Conservation (phyloP, 2,888 invertebrate species). For the Mycogona germanica region DNA sequence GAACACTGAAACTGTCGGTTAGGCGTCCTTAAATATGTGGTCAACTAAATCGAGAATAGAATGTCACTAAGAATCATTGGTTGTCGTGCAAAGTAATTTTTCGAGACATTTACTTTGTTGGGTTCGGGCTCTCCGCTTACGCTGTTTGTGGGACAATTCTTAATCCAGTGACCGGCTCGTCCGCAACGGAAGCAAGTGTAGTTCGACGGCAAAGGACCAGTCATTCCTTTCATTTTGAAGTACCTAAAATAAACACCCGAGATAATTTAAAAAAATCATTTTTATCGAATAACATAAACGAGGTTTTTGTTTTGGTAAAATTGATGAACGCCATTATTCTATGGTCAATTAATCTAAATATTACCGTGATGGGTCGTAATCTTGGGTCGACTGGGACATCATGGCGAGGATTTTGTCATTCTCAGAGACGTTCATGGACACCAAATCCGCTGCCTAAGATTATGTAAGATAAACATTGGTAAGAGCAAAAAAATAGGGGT, state of each 20-base stretch:
- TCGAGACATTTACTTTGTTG: neutral
- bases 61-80: slow-evolving; percentile 11
- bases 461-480: slow-evolving; percentile 9
- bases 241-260: slow-evolving; percentile 51
- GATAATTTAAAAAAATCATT: slow-evolving; percentile 1
- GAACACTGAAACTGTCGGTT: no score
- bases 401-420: slow-evolving; percentile 96
- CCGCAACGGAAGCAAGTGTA: slow-evolving; percentile 93
- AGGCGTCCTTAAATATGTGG: no score
- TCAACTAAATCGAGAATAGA: no score
- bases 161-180: slow-evolving; percentile 93
- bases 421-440: slow-evolving; percentile 83
- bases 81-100: neutral
- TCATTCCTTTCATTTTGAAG: slow-evolving; percentile 72
- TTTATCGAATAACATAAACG: no score
- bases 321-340: no score
- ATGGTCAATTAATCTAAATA: slow-evolving; percentile 34
- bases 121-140: no score
- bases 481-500: slow-evolving; percentile 26
- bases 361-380: slow-evolving; percentile 96
- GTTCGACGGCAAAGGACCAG: slow-evolving; percentile 76
- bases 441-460: slow-evolving; percentile 59
- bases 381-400: slow-evolving; percentile 93
- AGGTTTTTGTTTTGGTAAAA: no score
- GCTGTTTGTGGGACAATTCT: slow-evolving; percentile 71